Percentiles rank a stretch among this genome's conserved stretches.
These are phyloP conservation scores for Lacerta bilineata DNA, from an alignment of 2,797 vertebrate genomes.

Conservation along the genomic window DNA sequence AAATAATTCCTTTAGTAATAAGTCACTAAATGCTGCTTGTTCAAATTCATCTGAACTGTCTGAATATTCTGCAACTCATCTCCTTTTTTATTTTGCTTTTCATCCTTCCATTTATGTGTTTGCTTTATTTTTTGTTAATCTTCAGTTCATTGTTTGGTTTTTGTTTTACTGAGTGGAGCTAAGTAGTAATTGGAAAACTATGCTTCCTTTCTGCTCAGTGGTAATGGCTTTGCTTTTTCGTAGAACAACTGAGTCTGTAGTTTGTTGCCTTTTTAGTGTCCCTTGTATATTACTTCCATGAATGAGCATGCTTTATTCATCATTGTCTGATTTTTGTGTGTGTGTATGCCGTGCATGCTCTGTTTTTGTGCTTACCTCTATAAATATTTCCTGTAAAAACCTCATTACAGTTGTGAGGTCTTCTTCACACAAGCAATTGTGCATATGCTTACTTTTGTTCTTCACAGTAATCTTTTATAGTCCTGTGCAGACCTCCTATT, in stretches of 20 bases:
- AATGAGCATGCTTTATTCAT: too few species aligned
- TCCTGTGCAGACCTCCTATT: background rate
- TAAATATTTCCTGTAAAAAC: background rate
- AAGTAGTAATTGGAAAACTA: background rate
- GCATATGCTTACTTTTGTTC: background rate
- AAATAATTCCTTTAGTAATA: background rate
- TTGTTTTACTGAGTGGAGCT: background rate
- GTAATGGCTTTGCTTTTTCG: background rate
- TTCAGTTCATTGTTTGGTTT: background rate
- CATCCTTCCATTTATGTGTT: background rate
- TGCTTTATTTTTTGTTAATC: background rate
- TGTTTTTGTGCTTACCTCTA: background rate
- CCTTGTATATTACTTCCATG: background rate
- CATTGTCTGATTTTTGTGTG: background rate
- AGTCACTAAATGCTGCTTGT: background rate
- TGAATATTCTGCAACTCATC: background rate
- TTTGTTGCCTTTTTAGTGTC: background rate
- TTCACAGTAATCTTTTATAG: background rate
- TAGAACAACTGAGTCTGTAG: background rate
- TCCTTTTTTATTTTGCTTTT: background rate
- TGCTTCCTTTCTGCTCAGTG: too few species aligned
- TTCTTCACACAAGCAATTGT: background rate
- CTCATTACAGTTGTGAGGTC: background rate
- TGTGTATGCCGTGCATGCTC: background rate
- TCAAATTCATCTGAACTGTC: background rate